These are phyloP conservation scores for Troides helena DNA, from an alignment of 2,888 invertebrate species.

Conservation along the genomic window DNA sequence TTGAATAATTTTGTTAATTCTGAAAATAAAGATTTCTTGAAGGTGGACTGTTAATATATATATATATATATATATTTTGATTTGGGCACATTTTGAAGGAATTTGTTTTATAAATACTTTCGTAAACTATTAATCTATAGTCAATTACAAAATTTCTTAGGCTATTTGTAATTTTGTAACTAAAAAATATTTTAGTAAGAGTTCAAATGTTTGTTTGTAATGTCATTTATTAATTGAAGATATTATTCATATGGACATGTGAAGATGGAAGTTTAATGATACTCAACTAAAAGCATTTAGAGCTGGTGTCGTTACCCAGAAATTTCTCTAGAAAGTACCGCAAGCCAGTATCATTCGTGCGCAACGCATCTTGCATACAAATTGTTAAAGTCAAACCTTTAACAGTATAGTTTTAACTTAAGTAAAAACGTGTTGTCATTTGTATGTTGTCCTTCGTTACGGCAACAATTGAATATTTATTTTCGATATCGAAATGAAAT, in stretches of 20 bases:
- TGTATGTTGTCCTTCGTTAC: constrained; percentile 71
- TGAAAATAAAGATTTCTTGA: neutral
- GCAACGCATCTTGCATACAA: constrained; percentile 74
- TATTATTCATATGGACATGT: constrained; percentile 23
- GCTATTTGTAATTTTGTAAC: neutral
- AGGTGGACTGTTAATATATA: neutral
- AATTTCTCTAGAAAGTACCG: constrained; percentile 80
- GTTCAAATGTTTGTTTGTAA: neutral
- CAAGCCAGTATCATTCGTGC: constrained; percentile 65
- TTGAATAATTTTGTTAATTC: neutral
- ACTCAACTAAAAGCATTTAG: constrained; percentile 44
- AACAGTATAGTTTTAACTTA: constrained; percentile 56
- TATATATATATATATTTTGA: too few relatives aligned
- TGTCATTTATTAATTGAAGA: constrained; percentile 25
- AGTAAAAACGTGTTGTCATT: constrained; percentile 61
- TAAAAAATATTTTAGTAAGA: neutral
- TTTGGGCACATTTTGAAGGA: too few relatives aligned
- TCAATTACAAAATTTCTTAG: neutral
- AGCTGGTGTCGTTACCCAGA: constrained; percentile 55
- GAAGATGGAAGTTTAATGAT: constrained; percentile 51
- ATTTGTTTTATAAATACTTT: neutral
- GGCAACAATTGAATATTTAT: constrained; percentile 48
- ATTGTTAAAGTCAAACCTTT: constrained; percentile 59
- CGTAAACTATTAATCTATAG: neutral
- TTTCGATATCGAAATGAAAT: constrained; percentile 56